These are phyloP conservation scores for Acrobeloides nanus DNA, from an alignment of 2,888 invertebrate genomes.

Conservation along the genomic window DNA sequence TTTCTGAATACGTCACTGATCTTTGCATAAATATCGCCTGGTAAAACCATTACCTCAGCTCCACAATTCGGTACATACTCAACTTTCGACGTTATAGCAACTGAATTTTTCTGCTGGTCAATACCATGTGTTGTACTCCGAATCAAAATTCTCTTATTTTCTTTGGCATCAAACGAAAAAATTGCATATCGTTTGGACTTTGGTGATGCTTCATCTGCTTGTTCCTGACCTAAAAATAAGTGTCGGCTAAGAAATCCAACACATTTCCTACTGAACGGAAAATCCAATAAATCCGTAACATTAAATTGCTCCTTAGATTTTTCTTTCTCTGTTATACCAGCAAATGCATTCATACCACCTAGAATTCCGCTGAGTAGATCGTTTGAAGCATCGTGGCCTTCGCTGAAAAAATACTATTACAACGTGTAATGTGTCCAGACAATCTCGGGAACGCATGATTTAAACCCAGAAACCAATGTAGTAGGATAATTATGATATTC, in stretches of 20 bases:
- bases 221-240: not conserved
- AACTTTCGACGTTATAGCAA: conserved; percentile 13
- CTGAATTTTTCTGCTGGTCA: conserved; percentile 5
- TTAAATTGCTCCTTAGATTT: not conserved
- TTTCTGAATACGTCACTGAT: too few species aligned
- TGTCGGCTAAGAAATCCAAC: not conserved
- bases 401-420: not conserved
- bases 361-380: conserved; percentile 13
- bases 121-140: conserved; percentile 21
- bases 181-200: conserved; percentile 12
- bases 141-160: conserved; percentile 12
- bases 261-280: conserved; percentile 3
- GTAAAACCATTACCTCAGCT: conserved; percentile 25
- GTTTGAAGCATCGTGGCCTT: not conserved
- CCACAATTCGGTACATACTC: conserved; percentile 26
- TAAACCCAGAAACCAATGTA: too few species aligned
- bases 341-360: conserved; percentile 9
- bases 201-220: too few species aligned
- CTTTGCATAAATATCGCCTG: too few species aligned
- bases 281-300: not conserved
- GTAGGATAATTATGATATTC: too few species aligned
- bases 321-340: not conserved
- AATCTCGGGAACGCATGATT: too few species aligned
- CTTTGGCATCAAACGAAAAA: conserved; percentile 4
- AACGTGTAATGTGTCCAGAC: too few species aligned